Evolutionary conservation across 1,140 invertebrate genomes (phyloP).

Genomic region (Muscidifurax raptorellus): DNA sequence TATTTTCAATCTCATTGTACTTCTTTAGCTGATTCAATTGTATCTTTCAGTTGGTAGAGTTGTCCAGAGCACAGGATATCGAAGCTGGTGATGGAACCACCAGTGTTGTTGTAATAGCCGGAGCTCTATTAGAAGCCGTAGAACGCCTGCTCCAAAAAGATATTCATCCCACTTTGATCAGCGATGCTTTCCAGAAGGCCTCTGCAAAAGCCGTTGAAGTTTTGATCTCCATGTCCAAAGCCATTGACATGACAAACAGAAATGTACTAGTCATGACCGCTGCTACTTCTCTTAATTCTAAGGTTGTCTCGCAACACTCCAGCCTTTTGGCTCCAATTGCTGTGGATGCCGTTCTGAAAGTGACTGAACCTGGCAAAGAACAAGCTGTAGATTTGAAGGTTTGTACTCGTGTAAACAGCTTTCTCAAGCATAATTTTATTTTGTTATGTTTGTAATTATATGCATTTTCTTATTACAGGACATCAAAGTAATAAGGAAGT

Average conservation of each 20-base stretch:
- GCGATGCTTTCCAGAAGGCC: slow-evolving; percentile 96
- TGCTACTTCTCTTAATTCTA: slow-evolving; percentile 98
- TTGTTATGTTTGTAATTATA: background rate
- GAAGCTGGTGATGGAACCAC: slow-evolving; percentile 99
- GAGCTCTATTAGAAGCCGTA: slow-evolving; percentile 95
- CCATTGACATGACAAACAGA: slow-evolving; percentile 91
- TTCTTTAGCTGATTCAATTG: slow-evolving; percentile 38
- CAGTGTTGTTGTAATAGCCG: slow-evolving; percentile 96
- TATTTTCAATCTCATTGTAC: background rate
- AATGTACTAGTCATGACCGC: slow-evolving; percentile 95
- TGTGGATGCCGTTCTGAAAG: slow-evolving; percentile 96
- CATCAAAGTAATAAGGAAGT: slow-evolving; percentile 96
- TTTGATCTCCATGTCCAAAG: slow-evolving; percentile 88
- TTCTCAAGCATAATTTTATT: background rate
- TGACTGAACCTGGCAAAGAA: slow-evolving; percentile 81
- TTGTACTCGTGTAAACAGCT: slow-evolving; percentile 13
- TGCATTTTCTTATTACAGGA: slow-evolving; percentile 76
- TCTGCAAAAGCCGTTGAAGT: slow-evolving; percentile 91
- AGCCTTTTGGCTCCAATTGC: slow-evolving; percentile 96
- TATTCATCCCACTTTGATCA: slow-evolving; percentile 98
- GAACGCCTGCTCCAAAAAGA: slow-evolving; percentile 95
- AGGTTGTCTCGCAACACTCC: slow-evolving; percentile 98
- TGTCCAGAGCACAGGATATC: slow-evolving; percentile 98
- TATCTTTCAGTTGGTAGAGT: slow-evolving; percentile 90
- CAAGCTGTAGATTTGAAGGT: slow-evolving; percentile 80